A percentile compares a stretch with the other conserved stretches of the same genome.
Evolutionary conservation across 2,113 vertebrate genomes (phyloP).

Genomic region (Esox niger): DNA sequence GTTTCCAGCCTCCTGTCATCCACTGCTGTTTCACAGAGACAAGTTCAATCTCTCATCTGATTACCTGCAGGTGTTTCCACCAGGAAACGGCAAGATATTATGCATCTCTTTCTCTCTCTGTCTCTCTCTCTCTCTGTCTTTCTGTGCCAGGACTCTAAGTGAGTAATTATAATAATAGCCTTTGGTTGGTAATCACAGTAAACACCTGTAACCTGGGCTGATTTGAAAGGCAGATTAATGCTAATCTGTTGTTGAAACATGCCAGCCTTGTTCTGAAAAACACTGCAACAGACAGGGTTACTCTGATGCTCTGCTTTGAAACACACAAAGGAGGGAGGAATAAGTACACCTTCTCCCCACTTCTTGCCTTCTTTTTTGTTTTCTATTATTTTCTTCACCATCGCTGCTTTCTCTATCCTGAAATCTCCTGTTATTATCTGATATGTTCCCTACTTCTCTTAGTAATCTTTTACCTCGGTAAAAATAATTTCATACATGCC

Average conservation of each 20-base stretch:
- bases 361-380: slow-evolving; percentile 13
- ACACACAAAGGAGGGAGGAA: too few relatives aligned
- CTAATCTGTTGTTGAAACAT: slow-evolving; percentile 46
- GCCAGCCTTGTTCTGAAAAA: slow-evolving; percentile 19
- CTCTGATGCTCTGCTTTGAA: neutral
- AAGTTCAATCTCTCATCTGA: slow-evolving; percentile 30
- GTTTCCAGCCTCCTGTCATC: slow-evolving; percentile 25
- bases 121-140: slow-evolving; percentile 9
- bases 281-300: neutral
- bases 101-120: slow-evolving; percentile 21
- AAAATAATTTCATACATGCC: neutral
- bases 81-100: slow-evolving; percentile 24
- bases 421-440: neutral
- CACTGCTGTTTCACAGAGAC: slow-evolving; percentile 31
- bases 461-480: neutral
- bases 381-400: slow-evolving; percentile 5
- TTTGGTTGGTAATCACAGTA: slow-evolving; percentile 50
- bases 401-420: neutral
- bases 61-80: slow-evolving; percentile 29
- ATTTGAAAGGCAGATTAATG: slow-evolving; percentile 61
- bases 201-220: slow-evolving; percentile 48
- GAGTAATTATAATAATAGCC: slow-evolving; percentile 47
- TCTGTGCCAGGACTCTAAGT: slow-evolving; percentile 26
- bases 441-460: neutral
- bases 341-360: slow-evolving; percentile 4